Base-by-base conservation (phyloP, 2,888 invertebrate genomes). In the Ornithoptera alexandrae region DNA sequence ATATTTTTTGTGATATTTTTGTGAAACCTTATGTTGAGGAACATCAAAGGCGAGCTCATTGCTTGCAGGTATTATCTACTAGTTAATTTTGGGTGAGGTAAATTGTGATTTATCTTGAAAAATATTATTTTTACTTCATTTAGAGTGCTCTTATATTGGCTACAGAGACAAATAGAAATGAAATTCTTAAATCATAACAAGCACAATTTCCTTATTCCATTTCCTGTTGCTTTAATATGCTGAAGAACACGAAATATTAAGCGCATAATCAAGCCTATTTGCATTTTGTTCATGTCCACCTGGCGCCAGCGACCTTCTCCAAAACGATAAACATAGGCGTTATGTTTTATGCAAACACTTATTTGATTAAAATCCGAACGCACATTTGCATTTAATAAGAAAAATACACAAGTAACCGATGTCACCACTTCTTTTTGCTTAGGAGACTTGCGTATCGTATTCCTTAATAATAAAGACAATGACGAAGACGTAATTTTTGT, bases 271-370 rank as follows among this genome's bases (percentile, higher is more conserved):
- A 69, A 62, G 20, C 18, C 24, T 56, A 69, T 69, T 69, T 65
- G 69, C 65, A 69, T 69, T 65, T 69, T 69, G 69, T 69, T 65
- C 59, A 56, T 36, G 53, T 53, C 59, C 68, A 64, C 64, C 64
- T 64, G 64, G 60, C 64, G 68, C 68, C 68, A 64, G 42, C 68
- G 50, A 39, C 60, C 63, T 18, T 42, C 5, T 60, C 39, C 64
- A 22, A 36, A 53, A 53, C 68, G 68, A 68, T 68, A 64, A 64
- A 68, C 64, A 68, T 68, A 60, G 64, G 39, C 64, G 60, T 60
- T 53, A 64, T 68, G 64, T 68, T 68, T 68, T 68, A 68, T 68
- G 68, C 64, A 68, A 64, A 68, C 64, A 68, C 59, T 64, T 39
- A 64, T 68, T 68, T 68, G 36, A 68, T 68, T 68, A 56, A 64